These are phyloP conservation scores for Peromyscus melanophrys DNA, from an alignment of 2,797 vertebrate species.

Conservation along the genomic window DNA sequence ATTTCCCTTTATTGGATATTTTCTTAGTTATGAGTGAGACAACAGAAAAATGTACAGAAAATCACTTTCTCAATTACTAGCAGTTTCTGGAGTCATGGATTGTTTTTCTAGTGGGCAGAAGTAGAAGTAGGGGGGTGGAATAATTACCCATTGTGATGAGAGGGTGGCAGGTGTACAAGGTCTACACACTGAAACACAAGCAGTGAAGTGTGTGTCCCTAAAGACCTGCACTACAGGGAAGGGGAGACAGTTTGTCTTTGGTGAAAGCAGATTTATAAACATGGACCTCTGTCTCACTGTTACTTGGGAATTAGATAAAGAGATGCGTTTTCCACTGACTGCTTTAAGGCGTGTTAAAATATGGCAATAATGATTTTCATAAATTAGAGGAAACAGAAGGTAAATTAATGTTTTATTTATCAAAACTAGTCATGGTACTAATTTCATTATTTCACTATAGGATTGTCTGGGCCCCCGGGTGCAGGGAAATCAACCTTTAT, in stretches of 20 bases:
- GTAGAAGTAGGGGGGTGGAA: neutral
- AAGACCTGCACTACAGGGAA: neutral
- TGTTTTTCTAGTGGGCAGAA: neutral
- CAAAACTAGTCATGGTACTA: neutral
- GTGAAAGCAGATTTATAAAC: constrained; percentile 25
- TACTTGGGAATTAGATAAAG: constrained; percentile 26
- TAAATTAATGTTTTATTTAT: constrained; percentile 28
- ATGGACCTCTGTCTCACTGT: neutral
- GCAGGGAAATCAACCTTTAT: constrained; percentile 99
- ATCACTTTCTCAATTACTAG: constrained; percentile 51
- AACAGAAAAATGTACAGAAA: constrained; percentile 22
- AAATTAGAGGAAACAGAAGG: constrained; percentile 26
- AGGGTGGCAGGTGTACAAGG: neutral
- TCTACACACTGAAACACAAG: neutral
- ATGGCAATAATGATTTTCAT: constrained; percentile 18
- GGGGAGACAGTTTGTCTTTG: neutral
- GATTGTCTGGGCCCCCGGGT: constrained; percentile 97
- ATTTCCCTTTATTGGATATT: constrained; percentile 37
- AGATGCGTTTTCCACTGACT: constrained; percentile 23
- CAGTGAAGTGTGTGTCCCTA: neutral
- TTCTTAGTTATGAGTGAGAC: constrained; percentile 46
- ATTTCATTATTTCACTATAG: constrained; percentile 87
- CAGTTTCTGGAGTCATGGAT: constrained; percentile 32
- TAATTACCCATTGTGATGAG: neutral
- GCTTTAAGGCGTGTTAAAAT: constrained; percentile 56